Evolutionary conservation across 2,888 invertebrate genomes (phyloP), one percentile per base, ranked within the genome.

Genomic region (Sarcophaga subvicina): DNA sequence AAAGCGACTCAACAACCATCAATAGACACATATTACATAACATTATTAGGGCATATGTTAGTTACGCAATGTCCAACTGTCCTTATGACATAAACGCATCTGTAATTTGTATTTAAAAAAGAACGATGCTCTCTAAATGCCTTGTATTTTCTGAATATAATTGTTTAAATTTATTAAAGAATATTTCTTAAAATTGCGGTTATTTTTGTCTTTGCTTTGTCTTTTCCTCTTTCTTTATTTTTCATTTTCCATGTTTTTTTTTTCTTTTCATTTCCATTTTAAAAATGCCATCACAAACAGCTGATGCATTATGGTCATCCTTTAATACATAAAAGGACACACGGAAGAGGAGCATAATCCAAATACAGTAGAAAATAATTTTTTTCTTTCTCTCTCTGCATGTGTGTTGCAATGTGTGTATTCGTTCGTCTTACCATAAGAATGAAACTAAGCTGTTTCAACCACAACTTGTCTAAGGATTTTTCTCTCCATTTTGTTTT

Each of bases 401-500:
- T 62, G 22, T n/a, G 60, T 45, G 60, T 54, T 37, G 27, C 37
- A 27, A n/a, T 37, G 37, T 22, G 25, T 73, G 47, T 79, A 10
- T 22, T 66, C 22, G 47, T 49, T 54, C 37, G 27, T 62, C 27
- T 77, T 80, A 4, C 60, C 27, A 11, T 4, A 14, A 45, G 22
- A 80, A 78, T 60, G 62, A 84, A 84, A 75, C 78, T 82, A 63
- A 80, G 86, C 81, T 87, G 66, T 82, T 83, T 60, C 66, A 87
- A 87, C 87, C 87, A 87, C 87, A 87, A 82, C 84, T 87, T 84
- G 87, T 87, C 87, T 84, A 87, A 84, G 87, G 84, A 81, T 86
- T 77, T 86, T 63, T 64, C 62, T 64, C 62, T 75, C 22, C n/a
- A 59, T 69, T 47, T 22, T 37, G 17, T 22, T 73, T 5, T 20